These are phyloP conservation scores for Zygaena filipendulae DNA, from an alignment of 2,888 invertebrate genomes.

Conservation along the genomic window DNA sequence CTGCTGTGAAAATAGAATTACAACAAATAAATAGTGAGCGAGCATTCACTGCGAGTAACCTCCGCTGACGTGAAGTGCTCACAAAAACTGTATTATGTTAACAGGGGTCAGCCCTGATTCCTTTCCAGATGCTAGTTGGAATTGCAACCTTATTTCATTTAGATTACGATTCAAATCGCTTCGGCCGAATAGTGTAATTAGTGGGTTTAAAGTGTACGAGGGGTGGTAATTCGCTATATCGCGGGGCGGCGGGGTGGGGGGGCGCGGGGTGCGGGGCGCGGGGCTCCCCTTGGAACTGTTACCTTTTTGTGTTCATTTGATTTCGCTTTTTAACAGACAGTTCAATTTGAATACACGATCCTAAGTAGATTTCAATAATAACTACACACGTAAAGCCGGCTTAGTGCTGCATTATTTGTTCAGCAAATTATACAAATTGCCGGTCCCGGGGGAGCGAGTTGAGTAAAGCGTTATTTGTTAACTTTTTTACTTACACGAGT, in stretches of 20 bases:
- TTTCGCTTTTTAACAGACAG: no score
- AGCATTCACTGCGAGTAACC: conserved; percentile 22
- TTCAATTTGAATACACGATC: no score
- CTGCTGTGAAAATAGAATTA: conserved; percentile 49
- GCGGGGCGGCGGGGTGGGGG: conserved; percentile 10
- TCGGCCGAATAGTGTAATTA: conserved; percentile 19
- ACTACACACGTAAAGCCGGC: no score
- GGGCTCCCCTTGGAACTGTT: conserved; percentile 18
- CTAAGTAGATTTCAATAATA: no score
- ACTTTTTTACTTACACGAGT: no score
- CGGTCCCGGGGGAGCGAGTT: no score
- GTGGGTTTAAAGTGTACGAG: conserved; percentile 18
- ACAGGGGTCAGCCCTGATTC: conserved; percentile 16
- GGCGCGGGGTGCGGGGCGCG: conserved; percentile 2
- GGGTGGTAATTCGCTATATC: conserved; percentile 19
- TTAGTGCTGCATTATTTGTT: no score
- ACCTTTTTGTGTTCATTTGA: no score
- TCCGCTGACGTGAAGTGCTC: conserved; percentile 50
- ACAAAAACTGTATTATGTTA: conserved; percentile 41
- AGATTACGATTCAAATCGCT: conserved; percentile 13
- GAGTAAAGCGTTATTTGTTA: no score
- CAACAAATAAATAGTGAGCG: conserved; percentile 45
- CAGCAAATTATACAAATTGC: no score
- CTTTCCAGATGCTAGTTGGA: no score
- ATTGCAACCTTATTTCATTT: conserved; percentile 12